These are phyloP conservation scores for Stichopus chloronotus DNA, from an alignment of 35 echinoderm and acorn worm species.

Conservation along the genomic window DNA sequence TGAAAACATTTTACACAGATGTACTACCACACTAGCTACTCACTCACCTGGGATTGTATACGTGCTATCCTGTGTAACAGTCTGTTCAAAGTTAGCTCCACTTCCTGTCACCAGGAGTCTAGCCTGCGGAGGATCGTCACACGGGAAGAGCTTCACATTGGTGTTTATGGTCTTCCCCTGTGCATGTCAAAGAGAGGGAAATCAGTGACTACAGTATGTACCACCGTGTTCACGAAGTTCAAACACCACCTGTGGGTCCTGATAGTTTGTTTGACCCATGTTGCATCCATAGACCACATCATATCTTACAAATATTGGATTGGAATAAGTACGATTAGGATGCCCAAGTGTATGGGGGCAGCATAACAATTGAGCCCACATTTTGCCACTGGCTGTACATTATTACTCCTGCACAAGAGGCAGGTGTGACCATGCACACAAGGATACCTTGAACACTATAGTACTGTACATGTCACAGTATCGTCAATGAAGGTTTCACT, in stretches of 20 bases:
- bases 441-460: too few relatives aligned
- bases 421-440: too few relatives aligned
- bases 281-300: neutral
- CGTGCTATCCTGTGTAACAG: conserved; percentile 28
- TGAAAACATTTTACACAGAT: too few relatives aligned
- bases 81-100: conserved; percentile 57
- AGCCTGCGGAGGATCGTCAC: conserved; percentile 49
- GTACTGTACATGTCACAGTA: too few relatives aligned
- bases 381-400: too few relatives aligned
- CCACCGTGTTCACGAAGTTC: neutral
- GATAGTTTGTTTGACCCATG: too few relatives aligned
- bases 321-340: neutral
- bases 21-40: too few relatives aligned
- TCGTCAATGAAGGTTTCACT: too few relatives aligned
- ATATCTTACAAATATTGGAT: neutral
- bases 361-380: too few relatives aligned
- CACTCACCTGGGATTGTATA: conserved; percentile 50
- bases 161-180: conserved; percentile 36
- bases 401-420: too few relatives aligned
- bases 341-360: neutral
- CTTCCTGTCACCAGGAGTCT: conserved; percentile 18
- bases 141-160: conserved; percentile 45
- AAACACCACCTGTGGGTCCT: neutral
- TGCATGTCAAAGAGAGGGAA: neutral
- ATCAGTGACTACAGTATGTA: neutral